phyloP scores from a whole-genome alignment of 2,888 invertebrate genomes.

The Lasiommata megera region DNA sequence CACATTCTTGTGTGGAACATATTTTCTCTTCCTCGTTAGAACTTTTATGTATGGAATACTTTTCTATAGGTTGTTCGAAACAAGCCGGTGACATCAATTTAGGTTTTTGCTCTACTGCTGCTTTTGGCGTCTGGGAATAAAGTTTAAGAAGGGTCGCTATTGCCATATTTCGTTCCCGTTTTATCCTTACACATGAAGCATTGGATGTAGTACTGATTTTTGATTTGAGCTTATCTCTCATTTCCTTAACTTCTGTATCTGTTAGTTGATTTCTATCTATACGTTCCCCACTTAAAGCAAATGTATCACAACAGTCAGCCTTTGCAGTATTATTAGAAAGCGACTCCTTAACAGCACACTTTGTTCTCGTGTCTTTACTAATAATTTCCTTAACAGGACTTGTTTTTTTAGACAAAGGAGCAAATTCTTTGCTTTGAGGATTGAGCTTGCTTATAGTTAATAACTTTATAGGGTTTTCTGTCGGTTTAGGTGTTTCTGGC shows the following conservation, averaged over 20 bases:
- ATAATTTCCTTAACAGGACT: neutral
- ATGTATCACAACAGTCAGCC: slow-evolving; percentile 23
- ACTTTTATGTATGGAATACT: neutral
- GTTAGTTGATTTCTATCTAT: slow-evolving; percentile 24
- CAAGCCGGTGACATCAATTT: slow-evolving; percentile 52
- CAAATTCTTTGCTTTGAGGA: slow-evolving; percentile 52
- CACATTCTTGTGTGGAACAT: neutral
- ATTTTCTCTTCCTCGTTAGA: neutral
- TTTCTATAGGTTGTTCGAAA: slow-evolving; percentile 35
- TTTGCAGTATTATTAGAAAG: slow-evolving; percentile 4
- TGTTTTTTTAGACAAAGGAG: slow-evolving; percentile 37
- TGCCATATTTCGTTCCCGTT: slow-evolving; percentile 53
- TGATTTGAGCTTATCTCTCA: slow-evolving; percentile 41
- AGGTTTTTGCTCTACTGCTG: slow-evolving; percentile 24
- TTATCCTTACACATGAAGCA: slow-evolving; percentile 39
- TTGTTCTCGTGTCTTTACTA: neutral
- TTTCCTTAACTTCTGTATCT: slow-evolving; percentile 17
- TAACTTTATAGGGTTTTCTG: neutral
- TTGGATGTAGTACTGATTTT: slow-evolving; percentile 46
- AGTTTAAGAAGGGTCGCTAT: slow-evolving; percentile 54
- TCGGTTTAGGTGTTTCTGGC: slow-evolving; percentile 12
- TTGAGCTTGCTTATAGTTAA: slow-evolving; percentile 49
- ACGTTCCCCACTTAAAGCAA: slow-evolving; percentile 19
- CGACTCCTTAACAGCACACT: too few relatives aligned
- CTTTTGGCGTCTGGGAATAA: slow-evolving; percentile 34